Evolutionary conservation across 2,888 invertebrate species (phyloP), one percentile per base, ranked within the genome.

Genomic region (Erebia ligea): DNA sequence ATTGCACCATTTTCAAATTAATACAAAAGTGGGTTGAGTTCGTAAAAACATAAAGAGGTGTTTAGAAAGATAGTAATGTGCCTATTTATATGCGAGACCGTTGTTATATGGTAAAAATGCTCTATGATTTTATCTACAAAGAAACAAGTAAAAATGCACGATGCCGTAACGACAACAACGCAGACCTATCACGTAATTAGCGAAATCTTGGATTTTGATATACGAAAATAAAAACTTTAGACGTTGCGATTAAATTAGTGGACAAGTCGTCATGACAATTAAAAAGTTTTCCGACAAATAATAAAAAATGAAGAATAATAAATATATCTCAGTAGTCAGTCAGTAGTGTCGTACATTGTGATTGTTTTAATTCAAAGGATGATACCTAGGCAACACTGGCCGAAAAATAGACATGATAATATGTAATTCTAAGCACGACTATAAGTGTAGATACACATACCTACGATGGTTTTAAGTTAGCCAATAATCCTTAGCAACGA

Each of bases 371-470:
- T 40, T 40, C 40, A 54, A 63, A 19, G 57, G 40, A 65, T 56
- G n/a, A 42, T 59, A 73, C 19, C 1, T n/a, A 50, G 68, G 72
- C 72, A 76, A 76, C 71, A 75, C 70, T 70, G 61, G 65, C 67
- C 74, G 67, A 78, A 80, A 79, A 77, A 71, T 62, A 65, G 75
- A 72, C 68, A 72, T 69, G 73, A 65, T 73, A 76, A 73, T 73
- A 52, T 17, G 15, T 52, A 72, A 80, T 80, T 80, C 79, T 74
- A 77, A 76, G 73, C 80, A 79, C 78, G 80, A 67, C 48, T 67
- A 67, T n/a, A n/a, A n/a, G 50, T 68, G 73, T 72, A n/a, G n/a
- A n/a, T n/a, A 70, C 67, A 72, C 73, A 66, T 66, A 66, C 73
- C 64, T 66, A 66, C 69, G 59, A 72, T 68, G 19, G 3, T 19